Evolutionary conservation across 2,888 invertebrate species (phyloP).

Genomic region (Noctua fimbriata): DNA sequence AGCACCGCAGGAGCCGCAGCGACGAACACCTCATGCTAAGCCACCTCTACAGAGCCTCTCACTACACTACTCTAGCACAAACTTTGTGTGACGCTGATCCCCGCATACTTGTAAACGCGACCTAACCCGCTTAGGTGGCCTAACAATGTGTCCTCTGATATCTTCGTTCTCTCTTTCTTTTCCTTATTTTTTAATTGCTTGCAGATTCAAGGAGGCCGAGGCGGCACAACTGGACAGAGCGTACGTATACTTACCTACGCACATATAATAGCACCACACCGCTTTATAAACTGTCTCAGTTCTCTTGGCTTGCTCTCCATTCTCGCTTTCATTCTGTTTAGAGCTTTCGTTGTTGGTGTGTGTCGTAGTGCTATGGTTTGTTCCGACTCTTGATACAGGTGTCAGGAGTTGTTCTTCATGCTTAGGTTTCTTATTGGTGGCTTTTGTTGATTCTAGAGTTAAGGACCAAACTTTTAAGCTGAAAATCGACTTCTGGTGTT

Average conservation of each 20-base stretch:
- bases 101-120: constrained; percentile 75
- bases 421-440: constrained; percentile 8
- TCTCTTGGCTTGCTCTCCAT: constrained; percentile 76
- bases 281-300: constrained; percentile 80
- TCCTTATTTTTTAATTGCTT: constrained; percentile 91
- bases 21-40: constrained; percentile 76
- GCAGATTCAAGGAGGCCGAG: constrained; percentile 96
- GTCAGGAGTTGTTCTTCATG: constrained; percentile 25
- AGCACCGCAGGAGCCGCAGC: constrained; percentile 51
- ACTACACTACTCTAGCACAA: constrained; percentile 83
- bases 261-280: constrained; percentile 78
- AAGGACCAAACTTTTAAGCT: not conserved
- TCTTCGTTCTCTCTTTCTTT: constrained; percentile 86
- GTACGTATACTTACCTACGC: constrained; percentile 92
- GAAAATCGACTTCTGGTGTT: not conserved
- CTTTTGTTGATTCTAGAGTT: constrained; percentile 28
- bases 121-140: constrained; percentile 81
- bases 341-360: constrained; percentile 61
- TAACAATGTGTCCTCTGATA: constrained; percentile 78
- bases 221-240: constrained; percentile 94
- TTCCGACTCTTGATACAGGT: constrained; percentile 35
- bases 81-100: constrained; percentile 81
- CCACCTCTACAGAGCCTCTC: constrained; percentile 76
- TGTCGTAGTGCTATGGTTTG: constrained; percentile 60
- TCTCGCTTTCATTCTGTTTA: constrained; percentile 71